Percentiles rank a stretch among this genome's conserved stretches.
Conservation (phyloP, 2,113 vertebrate genomes). For the Oreamnos americanus region DNA sequence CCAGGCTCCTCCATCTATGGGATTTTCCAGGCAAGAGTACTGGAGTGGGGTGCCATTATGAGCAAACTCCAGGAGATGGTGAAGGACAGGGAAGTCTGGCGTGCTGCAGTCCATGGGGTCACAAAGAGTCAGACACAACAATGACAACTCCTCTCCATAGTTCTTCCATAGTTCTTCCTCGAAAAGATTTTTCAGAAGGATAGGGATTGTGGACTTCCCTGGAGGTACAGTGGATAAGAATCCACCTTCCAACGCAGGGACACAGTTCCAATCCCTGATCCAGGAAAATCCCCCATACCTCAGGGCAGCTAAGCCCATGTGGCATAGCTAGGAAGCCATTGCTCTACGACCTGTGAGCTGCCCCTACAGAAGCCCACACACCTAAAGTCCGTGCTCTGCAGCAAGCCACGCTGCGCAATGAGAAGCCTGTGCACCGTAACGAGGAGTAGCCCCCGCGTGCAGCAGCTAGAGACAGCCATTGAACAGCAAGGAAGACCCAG, state of each 20-base stretch:
- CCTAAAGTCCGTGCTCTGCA: background rate
- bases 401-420: background rate
- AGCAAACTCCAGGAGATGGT: background rate
- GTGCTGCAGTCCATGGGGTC: background rate
- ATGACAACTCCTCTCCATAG: background rate
- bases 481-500: background rate
- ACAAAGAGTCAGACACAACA: background rate
- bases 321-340: background rate
- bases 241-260: background rate
- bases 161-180: background rate
- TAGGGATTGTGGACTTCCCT: background rate
- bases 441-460: fast-evolving
- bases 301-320: background rate
- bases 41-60: too few relatives aligned
- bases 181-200: background rate
- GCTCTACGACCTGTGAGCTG: background rate
- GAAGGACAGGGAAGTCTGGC: background rate
- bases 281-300: background rate
- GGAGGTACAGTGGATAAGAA: background rate
- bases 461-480: background rate
- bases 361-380: fast-evolving
- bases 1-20: too few relatives aligned
- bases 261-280: background rate
- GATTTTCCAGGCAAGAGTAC: too few relatives aligned
- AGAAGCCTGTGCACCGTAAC: background rate